Base-by-base conservation (phyloP, 2,797 vertebrate species). In the Sparidentex hasta region DNA sequence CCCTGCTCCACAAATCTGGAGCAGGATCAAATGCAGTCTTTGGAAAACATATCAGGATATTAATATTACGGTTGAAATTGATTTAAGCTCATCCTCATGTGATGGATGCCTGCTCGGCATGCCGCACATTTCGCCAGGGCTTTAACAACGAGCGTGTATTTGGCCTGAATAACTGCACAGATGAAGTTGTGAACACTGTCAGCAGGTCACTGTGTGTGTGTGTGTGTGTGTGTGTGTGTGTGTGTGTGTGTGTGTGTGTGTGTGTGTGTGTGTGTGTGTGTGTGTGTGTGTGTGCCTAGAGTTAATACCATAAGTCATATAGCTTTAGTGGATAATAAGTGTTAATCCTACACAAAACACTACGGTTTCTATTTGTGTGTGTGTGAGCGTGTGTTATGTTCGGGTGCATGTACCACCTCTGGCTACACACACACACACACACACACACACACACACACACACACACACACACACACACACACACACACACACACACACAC, bases 1-100 rank as follows among this genome's bases (percentile, higher is more conserved):
- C 90, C 80, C 75, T 84, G 81, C 72, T 84, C 90, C 91, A 85
- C 90, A 93, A 87, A 92, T 76, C 87, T 90, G 91, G 88, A 90
- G 46, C 46, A 14, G 46, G 80, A 86, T 91, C 90, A 87, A 83
- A 83, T 86, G 52, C 52, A 79, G 69, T 71, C 7, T 89, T 88
- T 83, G 82, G 80, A 66, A 87, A 83, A 87, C 74, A 54, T 64
- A 84, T 76, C 5, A 76, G 64, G 85, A 75, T 64, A 83, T 89
- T 82, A 86, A 83, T 87, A 82, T 81, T 70, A 71, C 52, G 67
- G 54, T 51, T 27, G 55, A 73, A 77, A 84, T 63, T 41, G 70
- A 61, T 48, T 47, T 57, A 7, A 68, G 51, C 82, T 81, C 0
- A 74, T 58, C 54, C 59, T 46, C 65, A 64, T 74, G 51, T 66